Base-by-base conservation (phyloP, 2,888 invertebrate genomes). In the Hypsopygia costalis region DNA sequence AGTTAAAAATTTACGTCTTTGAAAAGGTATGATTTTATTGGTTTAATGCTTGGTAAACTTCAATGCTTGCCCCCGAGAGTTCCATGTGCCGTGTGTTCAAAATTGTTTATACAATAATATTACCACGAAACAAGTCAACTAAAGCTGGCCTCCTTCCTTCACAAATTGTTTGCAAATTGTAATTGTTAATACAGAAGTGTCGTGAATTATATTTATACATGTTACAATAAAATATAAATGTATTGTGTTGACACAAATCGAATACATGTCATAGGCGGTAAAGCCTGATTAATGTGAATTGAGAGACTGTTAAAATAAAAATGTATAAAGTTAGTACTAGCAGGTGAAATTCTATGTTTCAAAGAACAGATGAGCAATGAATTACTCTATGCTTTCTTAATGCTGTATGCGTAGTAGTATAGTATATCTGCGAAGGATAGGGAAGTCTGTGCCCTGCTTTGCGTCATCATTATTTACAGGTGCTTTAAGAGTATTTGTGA, bases 81-180 rank as follows among this genome's bases (percentile, higher is more conserved):
- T 52, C 51, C 51, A 67, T 68, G 64, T 74, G 67, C 71, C 58
- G 67, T 73, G 71, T 69, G 68, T 71, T 65, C 64, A 68, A 75
- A 73, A 67, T 63, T 67, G 43, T 66, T 55, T 64, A 61, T 60
- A 51, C 54, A 49, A 41, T 47, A 58, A 62, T 55, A 58, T 59
- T 51, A 58, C 53, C 46, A 47, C 62, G n/a, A 25, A 70, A 69
- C 2, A 16, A 16, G 3, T 2, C 2, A 79, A 71, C 75, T 67
- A 75, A 85, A 81, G 91, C 92, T 93, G 93, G 94, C 93, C 93
- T 93, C 93, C 93, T 81, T 89, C 89, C 89, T 94, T 91, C 93
- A 92, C 94, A 94, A 94, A 94, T 94, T 94, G 94, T 94, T 94
- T 94, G 94, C 94, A 94, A 94, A 93, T 92, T 73, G 63, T 73